These are phyloP conservation scores for Drosophila diplacantha DNA, from an alignment of 2,888 invertebrate genomes.

Conservation along the genomic window DNA sequence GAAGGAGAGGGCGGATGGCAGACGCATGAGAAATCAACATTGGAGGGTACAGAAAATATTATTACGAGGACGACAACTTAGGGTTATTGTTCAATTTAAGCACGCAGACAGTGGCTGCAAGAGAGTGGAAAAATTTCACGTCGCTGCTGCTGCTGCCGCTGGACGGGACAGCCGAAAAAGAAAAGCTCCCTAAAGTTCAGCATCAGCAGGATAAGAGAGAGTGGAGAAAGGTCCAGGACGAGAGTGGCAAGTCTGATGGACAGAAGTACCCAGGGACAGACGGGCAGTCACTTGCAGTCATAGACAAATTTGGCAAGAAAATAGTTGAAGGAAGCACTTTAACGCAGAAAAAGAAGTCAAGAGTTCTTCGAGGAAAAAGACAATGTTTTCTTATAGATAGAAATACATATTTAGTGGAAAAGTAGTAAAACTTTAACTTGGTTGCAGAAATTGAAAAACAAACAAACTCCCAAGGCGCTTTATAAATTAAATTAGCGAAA, in stretches of 20 bases:
- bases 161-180: constrained; percentile 31
- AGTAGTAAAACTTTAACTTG: neutral
- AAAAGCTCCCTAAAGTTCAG: constrained; percentile 26
- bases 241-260: constrained; percentile 36
- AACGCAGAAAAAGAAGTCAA: constrained; percentile 30
- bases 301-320: constrained; percentile 54
- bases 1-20: constrained; percentile 10
- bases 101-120: constrained; percentile 59
- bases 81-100: constrained; percentile 71
- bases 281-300: constrained; percentile 61
- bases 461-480: no score
- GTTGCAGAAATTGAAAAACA: neutral
- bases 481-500: no score
- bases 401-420: neutral
- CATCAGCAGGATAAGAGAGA: constrained; percentile 18
- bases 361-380: neutral
- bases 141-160: constrained; percentile 8
- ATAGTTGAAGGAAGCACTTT: constrained; percentile 50
- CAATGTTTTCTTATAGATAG: neutral
- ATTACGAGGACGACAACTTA: constrained; percentile 71
- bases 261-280: constrained; percentile 28
- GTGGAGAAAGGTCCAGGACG: constrained; percentile 13
- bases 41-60: constrained; percentile 67
- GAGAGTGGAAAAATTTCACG: constrained; percentile 32
- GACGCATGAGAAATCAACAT: constrained; percentile 62